Base-by-base conservation (phyloP, 2,113 vertebrate species). In the Triplophysa tibetana region DNA sequence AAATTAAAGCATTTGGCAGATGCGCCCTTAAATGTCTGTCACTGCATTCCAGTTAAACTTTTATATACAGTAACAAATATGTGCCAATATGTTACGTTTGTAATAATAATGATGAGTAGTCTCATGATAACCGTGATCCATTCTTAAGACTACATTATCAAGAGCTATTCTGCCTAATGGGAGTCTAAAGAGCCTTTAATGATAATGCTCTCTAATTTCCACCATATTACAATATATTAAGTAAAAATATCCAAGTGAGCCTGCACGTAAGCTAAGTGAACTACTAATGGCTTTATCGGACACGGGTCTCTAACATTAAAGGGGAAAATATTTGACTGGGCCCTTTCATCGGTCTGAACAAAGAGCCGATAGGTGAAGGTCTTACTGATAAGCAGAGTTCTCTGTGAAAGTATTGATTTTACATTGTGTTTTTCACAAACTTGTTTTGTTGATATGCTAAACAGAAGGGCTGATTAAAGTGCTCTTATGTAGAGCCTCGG, bases 191-290 rank as follows among this genome's bases (percentile, higher is more conserved):
- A 90, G 82, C 85, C 86, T 85, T 87, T 85, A 87, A 85, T 85
- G 85, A 82, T 86, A 87, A 89, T 89, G 86, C 85, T 64, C 75
- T 88, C 72, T 86, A 87, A 72, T 79, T 80, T 82, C 75, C 77
- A 80, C 76, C 87, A 90, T 87, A 86, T 86, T 82, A 82, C 85
- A 90, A 89, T 89, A 83, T 86, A 90, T 88, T 89, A 90, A 89
- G 83, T 88, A 84, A 73, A 80, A 82, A 82, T 65, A 80, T 66
- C 65, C 50, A 79, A 80, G 61, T 62, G 80, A 68, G 43, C 33
- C 33, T 38, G 19, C 7, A 24, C 16, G 74, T 77, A 66, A 48
- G 77, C 77, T 80, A 78, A 85, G 74, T 80, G 74, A 78, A 81
- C 64, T 81, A 75, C 45, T 84, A 81, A 81, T 84, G 70, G 82